phyloP scores from a whole-genome alignment of 2,797 vertebrate species.

The Lateolabrax maculatus region DNA sequence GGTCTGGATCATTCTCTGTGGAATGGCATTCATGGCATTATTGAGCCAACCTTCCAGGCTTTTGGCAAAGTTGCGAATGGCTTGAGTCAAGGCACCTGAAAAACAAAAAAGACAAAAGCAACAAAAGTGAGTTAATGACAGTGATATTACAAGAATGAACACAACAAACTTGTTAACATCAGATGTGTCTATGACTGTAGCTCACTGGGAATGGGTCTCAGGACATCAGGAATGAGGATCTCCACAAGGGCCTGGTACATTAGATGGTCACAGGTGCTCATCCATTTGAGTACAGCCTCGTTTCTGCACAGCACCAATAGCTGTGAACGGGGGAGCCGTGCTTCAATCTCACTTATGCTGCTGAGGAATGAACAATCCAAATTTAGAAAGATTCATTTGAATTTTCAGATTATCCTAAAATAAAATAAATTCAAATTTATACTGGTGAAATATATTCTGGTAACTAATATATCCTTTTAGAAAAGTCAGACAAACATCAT shows the following conservation, averaged over 20 bases:
- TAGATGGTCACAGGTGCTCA: slow-evolving; percentile 97
- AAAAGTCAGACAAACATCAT: not conserved
- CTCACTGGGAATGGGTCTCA: slow-evolving; percentile 98
- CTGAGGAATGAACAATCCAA: slow-evolving; percentile 62
- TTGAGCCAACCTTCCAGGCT: slow-evolving; percentile 98
- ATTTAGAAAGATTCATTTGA: not conserved
- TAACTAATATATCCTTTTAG: not conserved
- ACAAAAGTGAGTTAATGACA: not conserved
- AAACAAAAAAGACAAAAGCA: not conserved
- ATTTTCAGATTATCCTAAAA: not conserved
- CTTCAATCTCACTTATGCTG: slow-evolving; percentile 88
- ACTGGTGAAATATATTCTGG: not conserved
- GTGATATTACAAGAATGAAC: not conserved
- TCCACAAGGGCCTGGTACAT: slow-evolving; percentile 98
- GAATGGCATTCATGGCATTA: slow-evolving; percentile 95
- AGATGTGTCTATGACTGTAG: not conserved
- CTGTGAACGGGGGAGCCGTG: slow-evolving; percentile 88
- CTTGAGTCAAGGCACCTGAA: slow-evolving; percentile 97
- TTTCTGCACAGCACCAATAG: slow-evolving; percentile 92
- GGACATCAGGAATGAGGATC: slow-evolving; percentile 97
- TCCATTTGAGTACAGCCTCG: slow-evolving; percentile 94
- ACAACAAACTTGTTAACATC: not conserved
- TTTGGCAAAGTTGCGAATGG: slow-evolving; percentile 99
- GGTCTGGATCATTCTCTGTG: slow-evolving; percentile 94
- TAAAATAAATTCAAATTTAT: not conserved